phyloP scores from a whole-genome alignment of 2,888 invertebrate genomes.

The Thereva unica region DNA sequence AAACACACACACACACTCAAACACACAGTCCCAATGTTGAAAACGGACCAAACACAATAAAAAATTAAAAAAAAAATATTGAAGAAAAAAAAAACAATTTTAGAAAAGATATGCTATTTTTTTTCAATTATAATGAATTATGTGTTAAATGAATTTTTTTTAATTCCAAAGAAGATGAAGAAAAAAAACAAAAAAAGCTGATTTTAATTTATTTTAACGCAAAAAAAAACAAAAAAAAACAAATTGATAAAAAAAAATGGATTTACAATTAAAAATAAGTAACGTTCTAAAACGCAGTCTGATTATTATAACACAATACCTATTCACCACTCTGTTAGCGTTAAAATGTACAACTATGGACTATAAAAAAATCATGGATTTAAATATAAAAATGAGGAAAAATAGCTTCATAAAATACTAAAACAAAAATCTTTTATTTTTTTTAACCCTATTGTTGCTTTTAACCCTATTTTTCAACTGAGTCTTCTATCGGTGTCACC shows the following conservation, averaged over 20 bases:
- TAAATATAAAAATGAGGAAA: constrained; percentile 33
- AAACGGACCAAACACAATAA: constrained; percentile 27
- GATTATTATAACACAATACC: constrained; percentile 3
- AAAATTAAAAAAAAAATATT: constrained; percentile 16
- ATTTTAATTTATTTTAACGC: too few species aligned
- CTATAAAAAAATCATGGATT: constrained; percentile 35
- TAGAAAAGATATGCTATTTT: too few species aligned
- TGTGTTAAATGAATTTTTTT: too few species aligned
- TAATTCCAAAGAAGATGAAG: too few species aligned
- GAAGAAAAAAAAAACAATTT: background rate
- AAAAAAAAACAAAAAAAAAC: too few species aligned
- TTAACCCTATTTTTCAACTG: background rate
- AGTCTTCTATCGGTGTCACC: too few species aligned
- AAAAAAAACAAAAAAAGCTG: too few species aligned
- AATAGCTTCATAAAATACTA: constrained; percentile 32
- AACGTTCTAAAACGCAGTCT: too few species aligned
- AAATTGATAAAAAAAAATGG: too few species aligned
- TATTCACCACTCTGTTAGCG: constrained; percentile 37
- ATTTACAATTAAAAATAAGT: too few species aligned
- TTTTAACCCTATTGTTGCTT: background rate
- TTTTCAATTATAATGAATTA: too few species aligned
- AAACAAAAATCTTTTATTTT: constrained; percentile 1
- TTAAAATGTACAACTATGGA: constrained; percentile 39
- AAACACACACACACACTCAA: too few species aligned
- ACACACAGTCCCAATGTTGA: constrained; percentile 28